phyloP scores from a whole-genome alignment of 2,797 vertebrate species.

The Kryptopterus vitreolus region DNA sequence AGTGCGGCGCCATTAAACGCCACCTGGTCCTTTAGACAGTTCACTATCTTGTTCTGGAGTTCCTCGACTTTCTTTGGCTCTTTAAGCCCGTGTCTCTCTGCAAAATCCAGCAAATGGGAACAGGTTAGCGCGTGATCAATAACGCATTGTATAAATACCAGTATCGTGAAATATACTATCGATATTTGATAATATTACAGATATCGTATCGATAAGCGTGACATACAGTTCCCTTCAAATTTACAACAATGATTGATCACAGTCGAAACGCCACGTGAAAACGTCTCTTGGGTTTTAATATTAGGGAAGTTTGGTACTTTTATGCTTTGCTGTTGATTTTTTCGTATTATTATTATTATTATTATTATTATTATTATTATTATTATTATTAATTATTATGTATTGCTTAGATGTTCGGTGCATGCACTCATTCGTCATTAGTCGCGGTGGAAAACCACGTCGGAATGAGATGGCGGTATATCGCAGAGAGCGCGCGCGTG shows the following conservation, averaged over 20 bases:
- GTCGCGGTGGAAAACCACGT: neutral
- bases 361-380: neutral
- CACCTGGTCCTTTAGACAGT: constrained; percentile 99
- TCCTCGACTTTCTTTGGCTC: constrained; percentile 98
- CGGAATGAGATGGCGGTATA: neutral
- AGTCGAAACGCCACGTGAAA: neutral
- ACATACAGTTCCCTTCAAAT: too few species aligned
- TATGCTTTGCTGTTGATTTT: neutral
- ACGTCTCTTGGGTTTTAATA: neutral
- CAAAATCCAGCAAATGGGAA: constrained; percentile 39
- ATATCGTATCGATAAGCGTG: too few species aligned
- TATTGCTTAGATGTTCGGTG: neutral
- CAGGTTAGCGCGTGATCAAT: neutral
- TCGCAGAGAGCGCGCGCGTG: neutral
- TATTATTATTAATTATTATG: neutral
- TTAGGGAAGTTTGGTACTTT: too few species aligned
- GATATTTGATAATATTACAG: too few species aligned
- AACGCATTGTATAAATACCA: neutral
- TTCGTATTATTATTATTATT: neutral
- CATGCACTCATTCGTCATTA: neutral
- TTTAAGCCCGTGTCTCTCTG: constrained; percentile 97
- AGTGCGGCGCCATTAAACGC: constrained; percentile 95
- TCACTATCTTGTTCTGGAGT: constrained; percentile 98
- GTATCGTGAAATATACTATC: neutral
- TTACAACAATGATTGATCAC: too few species aligned